Evolutionary conservation across 2,888 invertebrate genomes (phyloP), one percentile per base, ranked within the genome.

Genomic region (Eubasilissa splendida): DNA sequence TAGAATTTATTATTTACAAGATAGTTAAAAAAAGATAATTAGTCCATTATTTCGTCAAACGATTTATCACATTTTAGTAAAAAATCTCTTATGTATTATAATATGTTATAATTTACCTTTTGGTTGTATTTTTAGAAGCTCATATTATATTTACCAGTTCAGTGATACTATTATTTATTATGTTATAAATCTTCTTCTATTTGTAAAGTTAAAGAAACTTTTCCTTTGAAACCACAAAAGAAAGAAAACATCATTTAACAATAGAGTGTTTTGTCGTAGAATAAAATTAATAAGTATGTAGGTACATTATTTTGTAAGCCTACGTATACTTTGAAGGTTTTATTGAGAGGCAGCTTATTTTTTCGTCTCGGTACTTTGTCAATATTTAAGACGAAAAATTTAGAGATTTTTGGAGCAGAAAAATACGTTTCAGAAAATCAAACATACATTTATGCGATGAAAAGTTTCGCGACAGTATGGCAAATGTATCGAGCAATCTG

Each of bases 341-440:
- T 54, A 54, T 71, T 71, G 71, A 33, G 71, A 56, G 14, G 56
- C 42, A 59, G 14, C 33, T 14, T 74, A 73, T 42, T 42, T 68
- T 68, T 74, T 68, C 50, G 74, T 59, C 59, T 58, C 59, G 59
- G 42, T 54, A 56, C 42, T 31, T 74, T 33, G 52, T 74, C 58
- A 74, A 74, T 74, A 74, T 74, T 74, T 74, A 74, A 74, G 58
- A 59, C 74, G 60, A 60, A 58, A 59, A 74, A 74, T 56, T 59
- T 74, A 5, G 56, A 14, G 74, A 74, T 74, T 74, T 74, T 71
- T 54, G 14, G 59, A 56, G 14, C 59, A 74, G 59, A 31, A 12
- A 74, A 74, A 74, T 59, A 59, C 59, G 12, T 54, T 50, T 59
- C 59, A 59, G 60, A 59, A 74, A 74, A 42, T 74, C 74, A 74